Base-by-base conservation (phyloP, 2,888 invertebrate species). In the Rhamnusium bicolor region DNA sequence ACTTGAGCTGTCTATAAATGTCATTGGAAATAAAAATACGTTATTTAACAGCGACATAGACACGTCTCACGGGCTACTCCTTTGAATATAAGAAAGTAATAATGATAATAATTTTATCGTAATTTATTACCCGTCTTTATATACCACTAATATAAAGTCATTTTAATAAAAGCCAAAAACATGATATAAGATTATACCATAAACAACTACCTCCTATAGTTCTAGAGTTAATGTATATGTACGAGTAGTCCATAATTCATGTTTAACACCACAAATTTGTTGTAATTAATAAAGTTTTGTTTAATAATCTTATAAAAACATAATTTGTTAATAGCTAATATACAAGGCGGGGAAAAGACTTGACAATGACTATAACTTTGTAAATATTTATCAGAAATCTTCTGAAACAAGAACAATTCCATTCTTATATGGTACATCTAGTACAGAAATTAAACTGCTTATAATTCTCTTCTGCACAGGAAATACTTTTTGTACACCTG, bases 31-130 rank as follows among this genome's bases (percentile, higher is more conserved):
- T 71, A 73, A 73, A 75, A 75, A 75, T 56, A 66, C 62, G 49
- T 56, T 66, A 63, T 70, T 76, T 73, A 73, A 76, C 72, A 73
- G 69, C 76, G 69, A 61, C 66, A 70, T 62, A 71, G 69, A 71
- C 69, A 63, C 69, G 69, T 74, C 72, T 66, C 71, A 56, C 47
- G 60, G 53, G 51, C 56, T 71, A 51, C 65, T 65, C 69, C 71
- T 54, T 67, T 66, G 60, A 14, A 53, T 27, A 60, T 66, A 68
- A 71, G 60, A 14, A 53, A 40, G 66, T 61, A 68, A 71, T 71
- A 72, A 70, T 67, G 70, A 70, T 70, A 70, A 73, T 73, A 61
- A 63, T 63, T 63, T 63, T 16, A 63, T 63, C 27, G 51, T 49
- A 63, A 63, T 63, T 63, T 63, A 63, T 63, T 63, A 27, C 63